Evolutionary conservation across 2,113 vertebrate species (phyloP).

Genomic region (Pteronura brasiliensis): DNA sequence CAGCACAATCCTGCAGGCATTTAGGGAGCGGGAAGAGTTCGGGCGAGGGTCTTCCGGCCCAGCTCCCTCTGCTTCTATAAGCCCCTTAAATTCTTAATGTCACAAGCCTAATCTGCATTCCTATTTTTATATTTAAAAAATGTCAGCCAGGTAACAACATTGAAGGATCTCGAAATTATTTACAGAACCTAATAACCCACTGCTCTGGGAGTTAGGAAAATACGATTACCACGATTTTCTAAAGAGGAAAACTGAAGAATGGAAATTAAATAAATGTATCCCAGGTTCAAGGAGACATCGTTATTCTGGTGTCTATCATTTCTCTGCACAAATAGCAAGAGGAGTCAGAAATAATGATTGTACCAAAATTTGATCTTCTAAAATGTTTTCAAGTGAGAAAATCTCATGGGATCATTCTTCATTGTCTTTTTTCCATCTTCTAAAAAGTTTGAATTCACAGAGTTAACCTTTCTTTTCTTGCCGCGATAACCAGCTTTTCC

Average conservation of each 20-base stretch:
- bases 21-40: not conserved
- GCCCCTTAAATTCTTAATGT: not conserved
- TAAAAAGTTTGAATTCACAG: constrained; percentile 45
- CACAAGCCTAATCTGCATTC: not conserved
- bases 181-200: constrained; percentile 9
- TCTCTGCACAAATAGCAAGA: constrained; percentile 7
- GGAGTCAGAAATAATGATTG: constrained; percentile 38
- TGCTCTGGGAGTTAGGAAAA: not conserved
- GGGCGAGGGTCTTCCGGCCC: not conserved
- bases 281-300: not conserved
- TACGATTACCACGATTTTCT: not conserved
- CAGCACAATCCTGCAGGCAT: not conserved
- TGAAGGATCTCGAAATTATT: constrained; percentile 2
- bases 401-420: constrained; percentile 29
- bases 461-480: constrained; percentile 59
- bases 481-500: constrained; percentile 30
- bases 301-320: not conserved
- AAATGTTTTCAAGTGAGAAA: constrained; percentile 42
- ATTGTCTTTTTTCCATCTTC: constrained; percentile 33
- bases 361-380: constrained; percentile 28
- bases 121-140: not conserved
- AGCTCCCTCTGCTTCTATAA: not conserved
- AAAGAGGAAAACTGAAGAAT: constrained; percentile 36
- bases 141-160: not conserved
- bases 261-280: constrained; percentile 23